These are phyloP conservation scores for Halichoeres trimaculatus DNA, from an alignment of 2,113 vertebrate genomes.

Conservation along the genomic window DNA sequence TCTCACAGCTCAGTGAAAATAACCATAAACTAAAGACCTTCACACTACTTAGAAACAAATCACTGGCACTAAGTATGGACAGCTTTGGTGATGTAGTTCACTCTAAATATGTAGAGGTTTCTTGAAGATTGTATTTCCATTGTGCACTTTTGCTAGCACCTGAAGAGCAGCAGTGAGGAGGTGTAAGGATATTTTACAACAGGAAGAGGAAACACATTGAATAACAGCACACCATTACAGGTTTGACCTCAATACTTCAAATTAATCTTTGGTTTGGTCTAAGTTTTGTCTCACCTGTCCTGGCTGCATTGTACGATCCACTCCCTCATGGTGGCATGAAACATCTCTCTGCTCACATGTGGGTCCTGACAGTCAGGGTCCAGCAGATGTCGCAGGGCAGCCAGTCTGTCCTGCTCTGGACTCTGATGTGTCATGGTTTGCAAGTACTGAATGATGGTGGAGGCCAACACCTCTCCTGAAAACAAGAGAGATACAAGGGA, in stretches of 20 bases:
- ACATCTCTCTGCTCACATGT: constrained; percentile 73
- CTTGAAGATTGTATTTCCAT: background rate
- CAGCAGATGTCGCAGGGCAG: constrained; percentile 65
- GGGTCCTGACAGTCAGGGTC: constrained; percentile 75
- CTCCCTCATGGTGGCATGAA: constrained; percentile 78
- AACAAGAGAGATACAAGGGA: background rate
- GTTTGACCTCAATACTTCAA: no score
- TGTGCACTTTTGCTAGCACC: background rate
- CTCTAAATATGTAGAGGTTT: constrained; percentile 1
- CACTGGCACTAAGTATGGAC: no score
- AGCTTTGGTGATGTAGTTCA: background rate
- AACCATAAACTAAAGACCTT: background rate
- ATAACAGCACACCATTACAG: background rate
- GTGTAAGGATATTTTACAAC: background rate
- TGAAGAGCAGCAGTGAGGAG: background rate
- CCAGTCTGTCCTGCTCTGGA: constrained; percentile 70
- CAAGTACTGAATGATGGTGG: constrained; percentile 78
- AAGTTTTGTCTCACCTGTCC: constrained; percentile 66
- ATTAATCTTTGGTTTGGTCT: background rate
- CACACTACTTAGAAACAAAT: no score
- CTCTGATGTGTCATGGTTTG: constrained; percentile 78
- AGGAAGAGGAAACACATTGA: background rate
- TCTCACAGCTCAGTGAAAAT: background rate
- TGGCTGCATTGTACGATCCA: constrained; percentile 82
- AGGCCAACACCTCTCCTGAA: constrained; percentile 77